Percentiles rank a stretch among this genome's conserved stretches.
These are phyloP conservation scores for Tetrax tetrax DNA, from an alignment of 2,113 vertebrate species.

Conservation along the genomic window DNA sequence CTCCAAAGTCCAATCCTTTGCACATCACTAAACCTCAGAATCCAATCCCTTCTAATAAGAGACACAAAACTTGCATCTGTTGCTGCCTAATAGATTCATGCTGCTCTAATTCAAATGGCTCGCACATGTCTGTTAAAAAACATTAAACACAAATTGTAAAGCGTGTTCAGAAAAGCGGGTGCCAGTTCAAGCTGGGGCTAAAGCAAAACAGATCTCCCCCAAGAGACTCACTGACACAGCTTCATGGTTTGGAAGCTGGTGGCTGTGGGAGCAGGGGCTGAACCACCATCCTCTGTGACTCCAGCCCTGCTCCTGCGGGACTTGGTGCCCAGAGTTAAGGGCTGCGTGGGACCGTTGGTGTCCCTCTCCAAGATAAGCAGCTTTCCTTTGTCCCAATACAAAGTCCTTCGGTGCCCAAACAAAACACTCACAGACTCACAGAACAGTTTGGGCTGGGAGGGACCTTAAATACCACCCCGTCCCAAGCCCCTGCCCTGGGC, in stretches of 20 bases:
- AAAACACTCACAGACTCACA: neutral
- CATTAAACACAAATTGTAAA: neutral
- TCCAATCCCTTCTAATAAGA: slow-evolving; percentile 67
- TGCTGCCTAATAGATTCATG: slow-evolving; percentile 48
- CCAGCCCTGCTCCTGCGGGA: neutral
- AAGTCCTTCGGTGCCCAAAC: neutral
- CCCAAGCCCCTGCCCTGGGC: no score
- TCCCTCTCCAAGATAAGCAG: neutral
- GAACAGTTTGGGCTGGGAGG: no score
- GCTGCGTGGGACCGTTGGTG: accelerated
- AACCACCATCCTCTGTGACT: neutral
- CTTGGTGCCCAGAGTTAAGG: neutral
- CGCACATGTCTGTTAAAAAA: slow-evolving; percentile 19
- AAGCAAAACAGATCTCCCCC: neutral
- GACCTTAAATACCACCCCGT: no score
- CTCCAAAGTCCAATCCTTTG: slow-evolving; percentile 70
- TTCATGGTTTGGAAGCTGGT: neutral
- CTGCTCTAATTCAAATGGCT: slow-evolving; percentile 36
- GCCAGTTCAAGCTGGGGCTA: neutral
- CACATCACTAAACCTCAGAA: slow-evolving; percentile 66
- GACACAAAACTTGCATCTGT: slow-evolving; percentile 56
- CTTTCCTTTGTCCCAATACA: neutral
- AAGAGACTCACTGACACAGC: neutral
- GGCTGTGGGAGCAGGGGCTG: neutral
- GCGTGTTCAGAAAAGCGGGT: neutral